Percentiles rank a stretch among this genome's conserved stretches.
Evolutionary conservation across 2,113 vertebrate genomes (phyloP).

Genomic region (Pipa parva): DNA sequence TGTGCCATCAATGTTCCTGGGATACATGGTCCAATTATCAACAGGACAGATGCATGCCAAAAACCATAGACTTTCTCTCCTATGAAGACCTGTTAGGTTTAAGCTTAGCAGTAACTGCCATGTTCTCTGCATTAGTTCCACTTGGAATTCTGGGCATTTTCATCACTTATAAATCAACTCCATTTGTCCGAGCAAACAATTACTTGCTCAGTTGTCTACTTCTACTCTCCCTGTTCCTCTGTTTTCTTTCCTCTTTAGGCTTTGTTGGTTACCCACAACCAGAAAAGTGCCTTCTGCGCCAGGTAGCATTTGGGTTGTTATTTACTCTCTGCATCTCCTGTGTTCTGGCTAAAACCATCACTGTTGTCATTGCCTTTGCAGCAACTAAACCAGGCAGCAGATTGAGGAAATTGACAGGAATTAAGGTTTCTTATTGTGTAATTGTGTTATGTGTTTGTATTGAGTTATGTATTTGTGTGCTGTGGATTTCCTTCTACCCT

Average conservation of each 20-base stretch:
- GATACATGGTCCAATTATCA: constrained; percentile 51
- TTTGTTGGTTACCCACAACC: constrained; percentile 52
- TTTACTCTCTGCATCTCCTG: constrained; percentile 58
- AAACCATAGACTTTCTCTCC: constrained; percentile 53
- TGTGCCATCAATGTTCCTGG: constrained; percentile 48
- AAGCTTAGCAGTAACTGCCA: constrained; percentile 42
- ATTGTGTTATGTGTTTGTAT: background rate
- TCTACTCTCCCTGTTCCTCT: constrained; percentile 51
- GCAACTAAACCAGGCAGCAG: constrained; percentile 21
- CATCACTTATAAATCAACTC: constrained; percentile 44
- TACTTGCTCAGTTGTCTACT: constrained; percentile 56
- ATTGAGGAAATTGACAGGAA: constrained; percentile 12
- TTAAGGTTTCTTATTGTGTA: constrained; percentile 33
- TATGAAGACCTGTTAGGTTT: constrained; percentile 50
- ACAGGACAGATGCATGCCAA: constrained; percentile 55
- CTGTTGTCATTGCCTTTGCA: constrained; percentile 21
- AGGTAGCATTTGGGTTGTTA: constrained; percentile 51
- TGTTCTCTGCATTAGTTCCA: constrained; percentile 47
- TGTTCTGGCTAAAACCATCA: constrained; percentile 20
- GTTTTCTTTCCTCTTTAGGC: constrained; percentile 52
- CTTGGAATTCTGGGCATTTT: constrained; percentile 44
- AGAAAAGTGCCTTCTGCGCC: constrained; percentile 53
- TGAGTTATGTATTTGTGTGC: constrained; percentile 23
- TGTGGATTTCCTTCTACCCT: constrained; percentile 31
- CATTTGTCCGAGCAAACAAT: constrained; percentile 54